phyloP scores from a whole-genome alignment of 1,140 invertebrate species.

The Drosophila lowei region DNA sequence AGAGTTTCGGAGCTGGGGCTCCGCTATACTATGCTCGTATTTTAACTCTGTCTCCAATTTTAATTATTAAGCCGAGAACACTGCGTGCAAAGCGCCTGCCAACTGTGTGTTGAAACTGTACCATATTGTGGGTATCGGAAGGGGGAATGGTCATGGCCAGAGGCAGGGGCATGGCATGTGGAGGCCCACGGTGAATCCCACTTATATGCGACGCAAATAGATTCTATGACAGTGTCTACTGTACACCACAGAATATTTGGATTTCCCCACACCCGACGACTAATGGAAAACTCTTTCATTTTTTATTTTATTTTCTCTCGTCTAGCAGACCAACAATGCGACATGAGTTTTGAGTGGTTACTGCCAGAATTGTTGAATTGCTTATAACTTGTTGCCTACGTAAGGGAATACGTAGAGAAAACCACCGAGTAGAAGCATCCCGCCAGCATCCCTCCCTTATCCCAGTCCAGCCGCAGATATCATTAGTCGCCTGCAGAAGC shows the following conservation, averaged over 20 bases:
- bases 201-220: conserved; percentile 1
- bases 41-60: conserved; percentile 20
- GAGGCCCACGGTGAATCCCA: conserved; percentile 11
- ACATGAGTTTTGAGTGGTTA: conserved; percentile 34
- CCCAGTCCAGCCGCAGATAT: neutral
- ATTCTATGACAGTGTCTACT: no score
- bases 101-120: conserved; percentile 60
- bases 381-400: conserved; percentile 12
- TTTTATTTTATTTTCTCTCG: neutral
- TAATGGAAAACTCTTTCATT: neutral
- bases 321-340: conserved; percentile 27
- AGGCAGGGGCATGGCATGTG: conserved; percentile 26
- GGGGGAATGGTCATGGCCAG: conserved; percentile 16
- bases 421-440: no score
- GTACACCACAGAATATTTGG: no score
- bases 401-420: conserved; percentile 8
- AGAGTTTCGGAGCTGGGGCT: neutral
- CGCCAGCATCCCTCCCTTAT: no score
- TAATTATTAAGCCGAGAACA: neutral
- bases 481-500: conserved; percentile 55
- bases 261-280: neutral
- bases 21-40: neutral
- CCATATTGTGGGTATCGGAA: conserved; percentile 59
- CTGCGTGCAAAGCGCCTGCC: conserved; percentile 10
- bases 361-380: conserved; percentile 28